Conservation (phyloP, 2,888 invertebrate genomes). For the Cheilosia impressa region DNA sequence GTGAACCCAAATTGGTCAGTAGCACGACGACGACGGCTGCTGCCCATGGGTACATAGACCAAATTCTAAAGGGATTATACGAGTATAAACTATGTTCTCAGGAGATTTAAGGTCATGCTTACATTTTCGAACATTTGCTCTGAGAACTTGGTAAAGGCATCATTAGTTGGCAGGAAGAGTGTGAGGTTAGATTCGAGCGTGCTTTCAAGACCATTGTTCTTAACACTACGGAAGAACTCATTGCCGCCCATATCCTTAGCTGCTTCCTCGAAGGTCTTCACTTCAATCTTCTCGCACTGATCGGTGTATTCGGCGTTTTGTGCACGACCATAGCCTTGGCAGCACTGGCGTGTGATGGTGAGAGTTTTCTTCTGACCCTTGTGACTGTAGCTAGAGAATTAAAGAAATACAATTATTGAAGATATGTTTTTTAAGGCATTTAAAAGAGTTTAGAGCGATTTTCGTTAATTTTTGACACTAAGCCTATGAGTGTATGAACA, state of each 20-base stretch:
- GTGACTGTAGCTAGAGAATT: slow-evolving; percentile 84
- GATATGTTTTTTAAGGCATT: neutral
- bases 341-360: slow-evolving; percentile 88
- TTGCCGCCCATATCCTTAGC: slow-evolving; percentile 85
- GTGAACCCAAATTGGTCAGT: slow-evolving; percentile 77
- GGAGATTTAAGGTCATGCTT: slow-evolving; percentile 39
- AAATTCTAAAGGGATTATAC: slow-evolving; percentile 83
- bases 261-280: slow-evolving; percentile 85
- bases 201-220: slow-evolving; percentile 84
- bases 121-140: slow-evolving; percentile 85
- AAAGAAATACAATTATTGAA: neutral
- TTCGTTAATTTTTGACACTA: too few species aligned
- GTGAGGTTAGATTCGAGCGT: slow-evolving; percentile 86
- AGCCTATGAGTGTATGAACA: too few species aligned
- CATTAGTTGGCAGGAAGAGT: slow-evolving; percentile 87
- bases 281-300: slow-evolving; percentile 85
- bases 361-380: slow-evolving; percentile 86
- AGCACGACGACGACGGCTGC: slow-evolving; percentile 75
- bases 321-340: slow-evolving; percentile 86
- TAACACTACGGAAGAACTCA: slow-evolving; percentile 86
- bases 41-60: slow-evolving; percentile 80
- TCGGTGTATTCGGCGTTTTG: slow-evolving; percentile 82
- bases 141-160: slow-evolving; percentile 85
- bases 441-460: too few species aligned
- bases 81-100: neutral